phyloP scores from a whole-genome alignment of 2,888 invertebrate genomes.

The Bimastos eiseni region DNA sequence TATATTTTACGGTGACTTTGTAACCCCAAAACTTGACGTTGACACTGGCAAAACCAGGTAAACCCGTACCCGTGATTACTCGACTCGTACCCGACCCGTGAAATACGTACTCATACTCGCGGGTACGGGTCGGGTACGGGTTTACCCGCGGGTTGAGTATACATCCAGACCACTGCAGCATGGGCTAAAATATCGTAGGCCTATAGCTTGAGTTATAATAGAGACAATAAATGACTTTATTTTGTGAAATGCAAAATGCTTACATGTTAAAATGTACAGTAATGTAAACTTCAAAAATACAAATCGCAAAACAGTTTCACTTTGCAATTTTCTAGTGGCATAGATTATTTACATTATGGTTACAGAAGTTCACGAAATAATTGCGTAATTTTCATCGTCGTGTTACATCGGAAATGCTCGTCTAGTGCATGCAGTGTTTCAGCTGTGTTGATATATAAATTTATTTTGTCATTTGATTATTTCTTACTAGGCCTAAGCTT shows the following conservation, averaged over 20 bases:
- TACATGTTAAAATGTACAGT: slow-evolving; percentile 3
- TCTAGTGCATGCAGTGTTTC: neutral
- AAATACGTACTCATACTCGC: too few species aligned
- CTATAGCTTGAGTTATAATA: neutral
- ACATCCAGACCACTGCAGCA: too few species aligned
- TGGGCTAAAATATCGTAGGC: neutral
- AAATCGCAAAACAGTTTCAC: neutral
- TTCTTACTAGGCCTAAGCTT: too few species aligned
- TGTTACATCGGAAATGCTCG: neutral
- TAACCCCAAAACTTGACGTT: too few species aligned
- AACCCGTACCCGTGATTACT: too few species aligned
- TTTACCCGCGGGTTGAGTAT: too few species aligned
- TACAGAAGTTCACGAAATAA: neutral
- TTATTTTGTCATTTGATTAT: neutral
- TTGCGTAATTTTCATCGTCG: neutral
- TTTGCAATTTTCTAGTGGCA: neutral
- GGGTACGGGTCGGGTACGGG: too few species aligned
- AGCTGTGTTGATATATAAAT: too few species aligned
- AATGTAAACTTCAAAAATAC: neutral
- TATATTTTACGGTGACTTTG: too few species aligned
- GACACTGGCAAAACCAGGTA: too few species aligned
- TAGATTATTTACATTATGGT: neutral
- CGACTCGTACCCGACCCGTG: too few species aligned
- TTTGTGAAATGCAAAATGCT: neutral
- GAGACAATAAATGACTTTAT: neutral